Base-by-base conservation (phyloP, 23 tunicate genomes). In the Clavelina lepadiformis region DNA sequence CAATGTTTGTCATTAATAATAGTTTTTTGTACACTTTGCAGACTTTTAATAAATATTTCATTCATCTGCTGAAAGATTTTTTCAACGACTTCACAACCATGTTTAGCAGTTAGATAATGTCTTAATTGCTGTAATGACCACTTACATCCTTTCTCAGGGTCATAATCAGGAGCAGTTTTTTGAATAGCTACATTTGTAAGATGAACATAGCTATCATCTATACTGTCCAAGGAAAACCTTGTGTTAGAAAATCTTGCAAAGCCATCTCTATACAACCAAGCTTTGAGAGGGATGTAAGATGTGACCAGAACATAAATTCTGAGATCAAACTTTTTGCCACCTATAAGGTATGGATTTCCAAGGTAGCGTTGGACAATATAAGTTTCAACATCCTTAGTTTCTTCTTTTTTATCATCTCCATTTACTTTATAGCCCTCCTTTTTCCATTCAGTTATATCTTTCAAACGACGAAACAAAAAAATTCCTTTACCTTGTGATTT, bases 1-100 rank as follows among this genome's bases (percentile, higher is more conserved):
- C 98, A 92, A 45, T 92, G 98, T 73, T 92, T 92, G 67, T 92
- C 98, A 47, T 92, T 92, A 72, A 92, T 92, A 2, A 92, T 83
- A 41, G 35, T 82, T 51, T 92, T 83, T 45, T 92, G 98, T 2
- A 92, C 98, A 60, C 92, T 83, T 36, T 82, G 98, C 38, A 92
- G 67, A 55, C 82, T 88, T 74, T 88, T 88, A 20, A 88, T 71
- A 66, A 88, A 88, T 3, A 88, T 88, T 35, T 88, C 96, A 44
- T 88, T 88, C 96, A 88, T 88, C 56, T 80, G 82, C 21, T 78
- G 78, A 36, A 80, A 88, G 38, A 88, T 60, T 22, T 67, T 68
- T 20, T 69, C 78, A 2, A 88, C 76, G 28, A 62, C 23, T 68
- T 88, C 78, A 45, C 69, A 51, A 6, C 96, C 96, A 47, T 88